Conservation (phyloP, 2,113 vertebrate genomes). For the Anguilla rostrata region DNA sequence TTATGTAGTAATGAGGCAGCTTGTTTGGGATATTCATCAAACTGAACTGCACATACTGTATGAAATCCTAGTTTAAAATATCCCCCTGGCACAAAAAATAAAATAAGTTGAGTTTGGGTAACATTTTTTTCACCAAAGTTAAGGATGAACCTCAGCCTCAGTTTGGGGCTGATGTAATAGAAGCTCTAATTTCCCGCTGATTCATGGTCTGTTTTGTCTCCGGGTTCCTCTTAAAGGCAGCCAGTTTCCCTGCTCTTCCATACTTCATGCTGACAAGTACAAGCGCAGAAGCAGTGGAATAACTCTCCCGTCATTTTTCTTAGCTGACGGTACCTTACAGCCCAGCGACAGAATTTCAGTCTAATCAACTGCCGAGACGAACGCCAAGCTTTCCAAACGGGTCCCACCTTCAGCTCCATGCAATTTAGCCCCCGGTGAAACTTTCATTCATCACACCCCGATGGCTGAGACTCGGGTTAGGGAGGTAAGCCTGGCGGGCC, state of each 20-base stretch:
- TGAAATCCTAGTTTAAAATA: too few species aligned
- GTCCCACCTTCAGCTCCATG: neutral
- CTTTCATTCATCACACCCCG: constrained; percentile 28
- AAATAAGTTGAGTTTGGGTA: neutral
- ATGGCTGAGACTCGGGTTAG: constrained; percentile 7
- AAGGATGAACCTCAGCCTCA: neutral
- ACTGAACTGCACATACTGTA: too few species aligned
- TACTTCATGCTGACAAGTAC: constrained; percentile 30
- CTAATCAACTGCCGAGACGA: constrained; percentile 14
- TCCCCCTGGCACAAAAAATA: constrained; percentile 8
- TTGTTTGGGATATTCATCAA: too few species aligned
- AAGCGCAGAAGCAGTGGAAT: neutral
- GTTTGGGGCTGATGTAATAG: neutral
- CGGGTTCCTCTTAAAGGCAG: neutral
- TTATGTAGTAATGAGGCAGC: too few species aligned
- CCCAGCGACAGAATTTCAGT: constrained; percentile 22
- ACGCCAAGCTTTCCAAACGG: constrained; percentile 11
- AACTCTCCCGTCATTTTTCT: constrained; percentile 22
- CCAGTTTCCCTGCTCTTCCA: constrained; percentile 5
- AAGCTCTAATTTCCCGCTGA: constrained; percentile 12
- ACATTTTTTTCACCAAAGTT: too few species aligned
- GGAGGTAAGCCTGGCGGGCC: too few species aligned
- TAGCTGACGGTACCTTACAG: constrained; percentile 16
- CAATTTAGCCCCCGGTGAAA: too few species aligned
- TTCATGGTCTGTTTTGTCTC: neutral